Conservation (phyloP, 1,140 invertebrate species). For the Euwallacea similis region DNA sequence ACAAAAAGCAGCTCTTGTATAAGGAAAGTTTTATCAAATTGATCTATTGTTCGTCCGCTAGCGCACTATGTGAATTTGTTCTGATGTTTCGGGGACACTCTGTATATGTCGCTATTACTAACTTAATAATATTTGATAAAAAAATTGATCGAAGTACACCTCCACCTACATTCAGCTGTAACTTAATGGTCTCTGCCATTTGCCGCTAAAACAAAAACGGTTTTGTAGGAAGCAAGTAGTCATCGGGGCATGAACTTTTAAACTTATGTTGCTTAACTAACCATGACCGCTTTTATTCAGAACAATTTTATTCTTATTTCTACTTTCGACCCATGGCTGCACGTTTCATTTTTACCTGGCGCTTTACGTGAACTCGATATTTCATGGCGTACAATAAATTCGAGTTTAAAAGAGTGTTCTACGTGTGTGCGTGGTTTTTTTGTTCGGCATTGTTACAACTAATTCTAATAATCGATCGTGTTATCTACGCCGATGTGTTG, state of each 20-base stretch:
- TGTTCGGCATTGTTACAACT: constrained; percentile 26
- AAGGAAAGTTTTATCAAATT: no score
- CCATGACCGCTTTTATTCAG: constrained; percentile 10
- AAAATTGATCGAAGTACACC: no score
- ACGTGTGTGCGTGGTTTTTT: constrained; percentile 33
- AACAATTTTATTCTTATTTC: constrained; percentile 9
- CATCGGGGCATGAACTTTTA: constrained; percentile 30
- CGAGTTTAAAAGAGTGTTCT: constrained; percentile 19
- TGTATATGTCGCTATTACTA: no score
- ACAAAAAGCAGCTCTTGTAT: no score
- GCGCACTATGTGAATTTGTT: no score
- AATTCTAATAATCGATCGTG: constrained; percentile 40
- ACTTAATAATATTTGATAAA: no score
- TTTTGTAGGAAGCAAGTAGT: neutral
- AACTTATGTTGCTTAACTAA: constrained; percentile 24
- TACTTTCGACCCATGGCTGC: constrained; percentile 25
- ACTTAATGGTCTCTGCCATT: no score
- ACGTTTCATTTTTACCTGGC: constrained; percentile 3
- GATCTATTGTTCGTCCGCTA: no score
- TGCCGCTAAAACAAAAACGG: no score
- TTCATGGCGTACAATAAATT: constrained; percentile 21
- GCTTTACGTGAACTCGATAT: constrained; percentile 3
- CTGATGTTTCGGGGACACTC: no score
- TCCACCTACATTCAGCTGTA: no score
- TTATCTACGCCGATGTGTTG: constrained; percentile 36